Base-by-base conservation (phyloP, 2,113 vertebrate species). In the Xiphophorus maculatus region DNA sequence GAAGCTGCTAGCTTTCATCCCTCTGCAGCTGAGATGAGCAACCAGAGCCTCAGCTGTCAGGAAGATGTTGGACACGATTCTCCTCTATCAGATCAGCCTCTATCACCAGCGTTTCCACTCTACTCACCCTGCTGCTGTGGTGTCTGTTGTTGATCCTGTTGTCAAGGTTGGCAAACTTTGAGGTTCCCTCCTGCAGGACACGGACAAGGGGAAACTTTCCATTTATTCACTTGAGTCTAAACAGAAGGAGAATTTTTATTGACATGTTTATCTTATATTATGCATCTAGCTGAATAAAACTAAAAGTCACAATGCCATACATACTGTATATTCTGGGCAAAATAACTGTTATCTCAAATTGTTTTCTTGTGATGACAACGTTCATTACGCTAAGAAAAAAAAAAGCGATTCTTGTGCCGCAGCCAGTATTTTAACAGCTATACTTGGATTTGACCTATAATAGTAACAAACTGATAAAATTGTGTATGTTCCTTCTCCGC, bases 161-260 rank as follows among this genome's bases (percentile, higher is more conserved):
- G 85, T 93, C 93, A 13, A 84, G 71, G 84, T 94, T 94, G 5
- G 89, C 92, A 44, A 89, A 83, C 85, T 96, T 96, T 2, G 94
- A 91, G 0, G 90, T 92, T 14, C 92, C 92, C 71, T 93, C 92
- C 92, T 93, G 88, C 28, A 83, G 83, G 30, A 82, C 40, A 84
- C 78, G 71, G 72, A 63, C 28, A 19, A 51, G 22, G 33, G 27
- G 65, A 25, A 33, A 6, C 25, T 29, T 14, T 1, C 22, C 14
- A 6, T 62, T 5, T 22, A 6, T 17, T 37, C 3, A 51, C 28
- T 14, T 27, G 33, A 61, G 37, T 0, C 12, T 33, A 0, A 54
- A 51, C 15, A 69, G 40, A 6, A 30, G 22, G 42, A 25, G 6
- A 48, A 48, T 19, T 48, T 48, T 17, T 19, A 13, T 12, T 28